Base-by-base conservation (phyloP, 2,797 vertebrate genomes). In the Ceyx erithaca region DNA sequence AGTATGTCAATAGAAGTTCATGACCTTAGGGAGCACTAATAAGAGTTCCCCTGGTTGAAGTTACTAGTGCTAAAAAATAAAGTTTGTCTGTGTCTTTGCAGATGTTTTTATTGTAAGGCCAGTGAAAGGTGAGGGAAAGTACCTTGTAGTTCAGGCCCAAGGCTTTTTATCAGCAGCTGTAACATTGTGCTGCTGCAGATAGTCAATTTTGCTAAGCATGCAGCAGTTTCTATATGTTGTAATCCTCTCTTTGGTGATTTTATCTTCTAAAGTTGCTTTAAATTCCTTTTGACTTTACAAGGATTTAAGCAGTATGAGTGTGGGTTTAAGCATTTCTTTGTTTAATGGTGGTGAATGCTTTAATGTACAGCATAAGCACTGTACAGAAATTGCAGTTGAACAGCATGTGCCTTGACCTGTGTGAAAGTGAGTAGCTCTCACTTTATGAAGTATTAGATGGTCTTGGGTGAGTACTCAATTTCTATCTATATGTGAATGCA, bases 1-100 rank as follows among this genome's bases (percentile, higher is more conserved):
- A 45, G 54, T 52, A 28, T 77, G 72, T 71, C 84, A 85, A 48
- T 90, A 70, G 43, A 82, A 91, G 95, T 82, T 93, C 57, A 48
- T 51, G 68, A 88, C 83, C 83, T 79, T 82, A 77, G 72, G 57
- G 61, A 82, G 62, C 61, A 37, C 37, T 90, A 70, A 76, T 85
- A 68, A 51, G 89, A 82, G 70, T 19, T 90, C 25, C 20, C 25
- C 20, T 48, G n/a, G 28, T 85, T 76, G 1, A 4, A 5, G 40
- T 82, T 77, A 26, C 46, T 62, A 4, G 37, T 49, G 17, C 22
- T 92, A 9, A 84, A 90, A 83, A 66, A 35, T 10, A 57, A 81
- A 67, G 18, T 35, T 43, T 41, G 8, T 51, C 4, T 57, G 20
- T 52, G 16, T 31, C 72, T 79, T 86, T 75, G 25, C 33, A 75